Percentiles rank a stretch among this genome's conserved stretches.
phyloP scores from a whole-genome alignment of 30 jellyfish, hydroid and myxozoan genomes.

The Nemopilema nomurai region DNA sequence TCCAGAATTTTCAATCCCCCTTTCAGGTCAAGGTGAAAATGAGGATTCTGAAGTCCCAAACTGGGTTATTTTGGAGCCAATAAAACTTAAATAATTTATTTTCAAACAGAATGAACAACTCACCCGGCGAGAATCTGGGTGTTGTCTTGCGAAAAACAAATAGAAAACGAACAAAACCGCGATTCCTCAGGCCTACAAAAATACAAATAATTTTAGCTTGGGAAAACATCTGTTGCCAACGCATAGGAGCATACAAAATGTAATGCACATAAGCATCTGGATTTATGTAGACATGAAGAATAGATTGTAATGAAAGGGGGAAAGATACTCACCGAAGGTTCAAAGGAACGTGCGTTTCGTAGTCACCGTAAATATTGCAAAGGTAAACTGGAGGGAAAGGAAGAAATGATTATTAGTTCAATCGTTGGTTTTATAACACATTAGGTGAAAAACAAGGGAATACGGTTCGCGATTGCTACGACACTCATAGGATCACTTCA shows the following conservation, averaged over 20 bases:
- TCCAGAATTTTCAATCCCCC: too few species aligned
- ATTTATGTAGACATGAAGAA: neutral
- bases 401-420: neutral
- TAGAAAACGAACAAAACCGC: conserved; percentile 92
- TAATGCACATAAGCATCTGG: neutral
- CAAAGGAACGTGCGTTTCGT: conserved; percentile 82
- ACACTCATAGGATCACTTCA: too few species aligned
- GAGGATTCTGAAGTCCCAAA: too few species aligned
- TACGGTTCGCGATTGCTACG: too few species aligned
- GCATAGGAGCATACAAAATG: too few species aligned
- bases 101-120: neutral
- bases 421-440: too few species aligned
- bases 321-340: conserved; percentile 61
- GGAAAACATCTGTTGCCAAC: neutral
- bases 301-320: neutral
- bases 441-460: too few species aligned
- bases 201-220: neutral
- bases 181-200: conserved; percentile 76
- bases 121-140: conserved; percentile 96
- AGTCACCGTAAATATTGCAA: conserved; percentile 87
- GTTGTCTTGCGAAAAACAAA: conserved; percentile 86
- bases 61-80: too few species aligned
- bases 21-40: too few species aligned
- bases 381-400: conserved; percentile 64
- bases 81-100: too few species aligned